Conservation (phyloP, 2,888 invertebrate genomes). For the Hyposoter didymator region DNA sequence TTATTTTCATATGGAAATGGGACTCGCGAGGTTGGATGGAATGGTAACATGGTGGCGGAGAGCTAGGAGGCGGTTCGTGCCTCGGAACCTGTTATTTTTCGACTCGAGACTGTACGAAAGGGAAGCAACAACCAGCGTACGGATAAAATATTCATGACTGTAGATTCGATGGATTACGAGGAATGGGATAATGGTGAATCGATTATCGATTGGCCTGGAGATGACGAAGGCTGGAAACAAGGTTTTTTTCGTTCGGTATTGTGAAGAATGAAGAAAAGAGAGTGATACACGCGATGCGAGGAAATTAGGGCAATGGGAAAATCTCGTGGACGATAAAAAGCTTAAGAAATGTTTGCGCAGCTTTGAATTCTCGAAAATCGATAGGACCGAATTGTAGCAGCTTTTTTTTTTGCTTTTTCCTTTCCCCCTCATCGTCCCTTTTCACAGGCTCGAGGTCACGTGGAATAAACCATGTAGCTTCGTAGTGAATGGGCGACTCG, state of each 20-base stretch:
- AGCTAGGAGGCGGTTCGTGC: slow-evolving; percentile 2
- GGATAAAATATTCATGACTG: slow-evolving; percentile 43
- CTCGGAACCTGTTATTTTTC: slow-evolving; percentile 8
- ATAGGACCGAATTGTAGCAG: slow-evolving; percentile 50
- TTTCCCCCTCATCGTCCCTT: background rate
- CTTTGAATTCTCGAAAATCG: slow-evolving; percentile 66
- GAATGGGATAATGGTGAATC: slow-evolving; percentile 61
- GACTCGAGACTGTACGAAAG: background rate
- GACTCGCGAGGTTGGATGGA: background rate
- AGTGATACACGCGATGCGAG: background rate
- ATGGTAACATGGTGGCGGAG: background rate
- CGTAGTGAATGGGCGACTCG: slow-evolving; percentile 48
- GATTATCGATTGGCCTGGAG: slow-evolving; percentile 48
- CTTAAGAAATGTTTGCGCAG: slow-evolving; percentile 62
- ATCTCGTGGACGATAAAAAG: slow-evolving; percentile 28
- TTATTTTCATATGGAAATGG: slow-evolving; percentile 15
- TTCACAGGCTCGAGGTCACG: slow-evolving; percentile 35
- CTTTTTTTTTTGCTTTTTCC: background rate
- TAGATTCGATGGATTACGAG: slow-evolving; percentile 23
- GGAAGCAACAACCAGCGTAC: slow-evolving; percentile 20
- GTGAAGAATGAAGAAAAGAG: background rate
- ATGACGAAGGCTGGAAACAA: background rate
- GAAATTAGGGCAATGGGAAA: slow-evolving; percentile 48
- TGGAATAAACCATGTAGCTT: slow-evolving; percentile 31
- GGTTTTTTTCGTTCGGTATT: background rate